A percentile compares a stretch with the other conserved stretches of the same genome.
Evolutionary conservation across 2,888 invertebrate species (phyloP).

Genomic region (Thalpophila matura): DNA sequence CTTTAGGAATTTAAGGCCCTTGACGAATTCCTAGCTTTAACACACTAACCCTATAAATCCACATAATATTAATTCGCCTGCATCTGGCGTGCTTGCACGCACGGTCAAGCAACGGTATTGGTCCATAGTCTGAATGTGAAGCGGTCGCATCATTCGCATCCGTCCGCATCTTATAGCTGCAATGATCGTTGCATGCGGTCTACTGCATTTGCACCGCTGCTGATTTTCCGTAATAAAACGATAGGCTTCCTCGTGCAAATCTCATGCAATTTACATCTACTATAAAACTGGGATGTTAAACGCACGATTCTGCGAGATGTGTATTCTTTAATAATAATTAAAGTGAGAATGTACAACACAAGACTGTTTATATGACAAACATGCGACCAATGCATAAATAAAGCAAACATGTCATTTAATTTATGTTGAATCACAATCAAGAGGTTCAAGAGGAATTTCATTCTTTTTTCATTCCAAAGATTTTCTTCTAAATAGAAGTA

Average conservation of each 20-base stretch:
- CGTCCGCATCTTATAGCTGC: constrained; percentile 8
- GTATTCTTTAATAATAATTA: neutral
- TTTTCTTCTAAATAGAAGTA: too few relatives aligned
- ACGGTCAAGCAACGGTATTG: constrained; percentile 69
- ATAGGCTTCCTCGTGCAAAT: constrained; percentile 49
- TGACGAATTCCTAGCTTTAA: constrained; percentile 21
- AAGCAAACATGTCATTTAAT: too few relatives aligned
- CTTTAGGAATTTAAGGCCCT: neutral
- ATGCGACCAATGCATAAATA: neutral
- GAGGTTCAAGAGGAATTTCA: too few relatives aligned
- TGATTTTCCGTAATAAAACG: constrained; percentile 44
- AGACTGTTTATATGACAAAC: neutral
- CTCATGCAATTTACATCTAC: constrained; percentile 17
- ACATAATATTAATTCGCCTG: constrained; percentile 25
- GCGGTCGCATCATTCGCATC: constrained; percentile 26
- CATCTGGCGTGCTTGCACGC: constrained; percentile 44
- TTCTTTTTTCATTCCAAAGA: too few relatives aligned
- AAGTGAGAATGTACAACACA: neutral
- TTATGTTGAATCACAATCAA: too few relatives aligned
- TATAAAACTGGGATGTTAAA: constrained; percentile 28
- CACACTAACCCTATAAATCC: constrained; percentile 29
- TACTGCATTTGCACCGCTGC: constrained; percentile 29
- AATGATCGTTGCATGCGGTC: constrained; percentile 43
- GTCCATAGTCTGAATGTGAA: constrained; percentile 58
- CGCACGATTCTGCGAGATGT: constrained; percentile 5